Conservation (phyloP, 2,113 vertebrate genomes). For the Rhea pennata region DNA sequence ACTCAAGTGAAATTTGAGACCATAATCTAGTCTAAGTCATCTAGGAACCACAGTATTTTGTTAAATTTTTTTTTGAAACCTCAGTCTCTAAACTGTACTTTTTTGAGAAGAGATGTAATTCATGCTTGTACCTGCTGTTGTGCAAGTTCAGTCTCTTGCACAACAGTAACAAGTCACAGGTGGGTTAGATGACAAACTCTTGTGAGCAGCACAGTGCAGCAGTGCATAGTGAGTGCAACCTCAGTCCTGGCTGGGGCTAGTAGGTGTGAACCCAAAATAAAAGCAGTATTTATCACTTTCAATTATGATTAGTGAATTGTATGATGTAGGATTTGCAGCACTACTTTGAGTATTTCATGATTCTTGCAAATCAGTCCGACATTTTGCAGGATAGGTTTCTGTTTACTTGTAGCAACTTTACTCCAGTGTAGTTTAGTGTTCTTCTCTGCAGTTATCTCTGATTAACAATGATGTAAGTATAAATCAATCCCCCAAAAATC, state of each 20-base stretch:
- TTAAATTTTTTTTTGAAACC: background rate
- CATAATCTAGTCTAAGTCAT: background rate
- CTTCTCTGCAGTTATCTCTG: no score
- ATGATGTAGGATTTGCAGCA: background rate
- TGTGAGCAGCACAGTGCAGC: background rate
- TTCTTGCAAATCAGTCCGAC: background rate
- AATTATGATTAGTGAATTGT: background rate
- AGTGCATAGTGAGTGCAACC: background rate
- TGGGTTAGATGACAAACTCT: background rate
- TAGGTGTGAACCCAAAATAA: background rate
- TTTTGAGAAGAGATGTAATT: background rate
- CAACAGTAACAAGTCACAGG: background rate
- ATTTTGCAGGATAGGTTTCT: no score
- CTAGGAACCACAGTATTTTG: background rate
- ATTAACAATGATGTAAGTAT: no score
- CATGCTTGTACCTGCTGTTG: background rate
- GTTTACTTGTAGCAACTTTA: no score
- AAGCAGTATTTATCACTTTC: background rate
- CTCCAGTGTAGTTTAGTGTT: no score
- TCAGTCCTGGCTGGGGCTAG: background rate
- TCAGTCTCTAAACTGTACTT: background rate
- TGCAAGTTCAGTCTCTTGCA: background rate
- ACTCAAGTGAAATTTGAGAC: background rate
- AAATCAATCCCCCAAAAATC: no score
- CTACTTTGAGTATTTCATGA: background rate